Percentiles rank a stretch among this genome's conserved stretches.
Conservation (phyloP, 2,113 vertebrate species). For the Castor canadensis region DNA sequence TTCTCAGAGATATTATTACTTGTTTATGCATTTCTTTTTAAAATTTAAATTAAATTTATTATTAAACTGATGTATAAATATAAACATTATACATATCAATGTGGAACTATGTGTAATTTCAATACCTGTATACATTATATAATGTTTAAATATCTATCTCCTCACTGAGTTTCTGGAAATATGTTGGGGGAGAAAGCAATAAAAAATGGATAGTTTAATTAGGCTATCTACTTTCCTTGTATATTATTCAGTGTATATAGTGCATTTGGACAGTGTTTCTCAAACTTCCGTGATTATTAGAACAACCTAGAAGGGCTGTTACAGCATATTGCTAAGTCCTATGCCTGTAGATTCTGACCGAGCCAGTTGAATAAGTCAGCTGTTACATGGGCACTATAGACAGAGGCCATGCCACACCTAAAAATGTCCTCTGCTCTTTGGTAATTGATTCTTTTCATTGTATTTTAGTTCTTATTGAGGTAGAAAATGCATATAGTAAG, state of each 20-base stretch:
- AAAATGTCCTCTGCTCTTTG: background rate
- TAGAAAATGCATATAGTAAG: background rate
- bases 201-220: background rate
- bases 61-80: background rate
- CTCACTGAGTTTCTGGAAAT: background rate
- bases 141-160: background rate
- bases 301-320: background rate
- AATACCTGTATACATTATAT: background rate
- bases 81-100: background rate
- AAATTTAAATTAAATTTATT: background rate
- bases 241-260: background rate
- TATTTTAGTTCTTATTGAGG: background rate
- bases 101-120: background rate
- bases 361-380: background rate
- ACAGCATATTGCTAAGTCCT: background rate
- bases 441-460: background rate
- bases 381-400: background rate
- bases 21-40: background rate
- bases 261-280: background rate
- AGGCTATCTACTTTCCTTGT: background rate
- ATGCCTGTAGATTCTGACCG: background rate
- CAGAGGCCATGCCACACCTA: background rate
- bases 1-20: background rate
- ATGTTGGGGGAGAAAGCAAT: background rate
- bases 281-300: background rate